Evolutionary conservation across 1,140 invertebrate genomes (phyloP).

Genomic region (Anagrus nilaparvatae): DNA sequence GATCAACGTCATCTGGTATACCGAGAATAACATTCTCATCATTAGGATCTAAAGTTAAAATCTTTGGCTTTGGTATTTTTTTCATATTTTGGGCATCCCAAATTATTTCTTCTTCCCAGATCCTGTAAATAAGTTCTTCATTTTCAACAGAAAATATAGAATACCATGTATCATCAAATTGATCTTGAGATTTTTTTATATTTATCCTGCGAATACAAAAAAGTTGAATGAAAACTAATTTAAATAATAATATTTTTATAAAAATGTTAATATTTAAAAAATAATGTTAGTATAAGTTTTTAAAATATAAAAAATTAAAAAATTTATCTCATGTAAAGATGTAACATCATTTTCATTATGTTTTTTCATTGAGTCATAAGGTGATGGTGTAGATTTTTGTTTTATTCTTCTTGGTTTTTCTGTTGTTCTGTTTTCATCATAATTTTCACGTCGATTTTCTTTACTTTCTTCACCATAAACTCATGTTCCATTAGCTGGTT

Average conservation of each 20-base stretch:
- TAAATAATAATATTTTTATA: too few relatives aligned
- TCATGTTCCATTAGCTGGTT: constrained; percentile 29
- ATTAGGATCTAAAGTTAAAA: constrained; percentile 93
- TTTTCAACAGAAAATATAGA: constrained; percentile 98
- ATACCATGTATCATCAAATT: constrained; percentile 83
- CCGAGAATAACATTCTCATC: constrained; percentile 97
- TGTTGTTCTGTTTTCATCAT: constrained; percentile 23
- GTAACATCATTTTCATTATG: constrained; percentile 33
- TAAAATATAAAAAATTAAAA: constrained; percentile 5
- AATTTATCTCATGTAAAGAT: constrained; percentile 31
- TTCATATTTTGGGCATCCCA: constrained; percentile 90
- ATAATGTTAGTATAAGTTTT: constrained; percentile 14
- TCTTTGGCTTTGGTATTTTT: constrained; percentile 83
- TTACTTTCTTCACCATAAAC: constrained; percentile 49
- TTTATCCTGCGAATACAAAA: constrained; percentile 17
- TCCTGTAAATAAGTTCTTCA: constrained; percentile 85
- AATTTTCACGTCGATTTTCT: constrained; percentile 28
- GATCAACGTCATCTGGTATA: constrained; percentile 88
- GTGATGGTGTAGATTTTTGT: constrained; percentile 24
- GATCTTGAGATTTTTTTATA: constrained; percentile 34
- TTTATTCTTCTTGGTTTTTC: constrained; percentile 31
- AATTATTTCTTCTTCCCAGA: constrained; percentile 97
- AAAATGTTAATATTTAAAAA: not conserved
- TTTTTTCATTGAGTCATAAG: constrained; percentile 28
- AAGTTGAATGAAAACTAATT: not conserved